Percentiles rank a stretch among this genome's conserved stretches.
Conservation (phyloP, 1,140 invertebrate species). For the Drosophila sucinea region DNA sequence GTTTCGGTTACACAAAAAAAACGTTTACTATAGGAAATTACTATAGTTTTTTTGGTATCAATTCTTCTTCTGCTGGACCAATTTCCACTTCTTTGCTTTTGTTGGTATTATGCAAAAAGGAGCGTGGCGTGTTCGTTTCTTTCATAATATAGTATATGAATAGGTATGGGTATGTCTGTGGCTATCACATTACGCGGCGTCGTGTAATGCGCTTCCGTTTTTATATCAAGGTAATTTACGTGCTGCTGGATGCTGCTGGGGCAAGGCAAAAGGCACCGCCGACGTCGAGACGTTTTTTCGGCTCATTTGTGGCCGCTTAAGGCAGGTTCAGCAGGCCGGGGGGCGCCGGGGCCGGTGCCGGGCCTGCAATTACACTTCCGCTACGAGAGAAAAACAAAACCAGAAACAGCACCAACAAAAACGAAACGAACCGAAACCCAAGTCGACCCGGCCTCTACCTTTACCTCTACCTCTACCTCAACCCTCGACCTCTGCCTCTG, state of each 20-base stretch:
- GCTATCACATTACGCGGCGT: slow-evolving; percentile 67
- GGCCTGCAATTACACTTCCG: slow-evolving; percentile 73
- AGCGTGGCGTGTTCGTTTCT: slow-evolving; percentile 1
- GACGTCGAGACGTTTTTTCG: slow-evolving; percentile 46
- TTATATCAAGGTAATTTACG: slow-evolving; percentile 36
- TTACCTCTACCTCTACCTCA: slow-evolving; percentile 22
- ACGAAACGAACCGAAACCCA: slow-evolving; percentile 16
- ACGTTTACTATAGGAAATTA: neutral
- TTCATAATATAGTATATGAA: neutral
- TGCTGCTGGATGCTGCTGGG: slow-evolving; percentile 22
- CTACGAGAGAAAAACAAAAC: slow-evolving; percentile 33
- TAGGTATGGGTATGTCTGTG: slow-evolving; percentile 38
- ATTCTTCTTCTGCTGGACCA: neutral
- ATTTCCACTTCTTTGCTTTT: neutral
- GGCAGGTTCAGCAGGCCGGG: slow-evolving; percentile 36
- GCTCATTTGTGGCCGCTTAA: slow-evolving; percentile 55
- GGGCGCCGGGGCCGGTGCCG: neutral
- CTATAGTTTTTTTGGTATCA: neutral
- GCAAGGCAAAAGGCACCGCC: slow-evolving; percentile 53
- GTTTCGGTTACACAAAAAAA: too few species aligned
- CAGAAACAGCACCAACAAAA: slow-evolving; percentile 23
- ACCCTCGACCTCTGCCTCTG: neutral
- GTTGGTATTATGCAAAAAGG: slow-evolving; percentile 3
- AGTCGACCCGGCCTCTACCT: slow-evolving; percentile 33
- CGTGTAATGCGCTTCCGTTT: slow-evolving; percentile 78